Evolutionary conservation across 2,888 invertebrate species (phyloP).

Genomic region (Drosophila niveifrons): DNA sequence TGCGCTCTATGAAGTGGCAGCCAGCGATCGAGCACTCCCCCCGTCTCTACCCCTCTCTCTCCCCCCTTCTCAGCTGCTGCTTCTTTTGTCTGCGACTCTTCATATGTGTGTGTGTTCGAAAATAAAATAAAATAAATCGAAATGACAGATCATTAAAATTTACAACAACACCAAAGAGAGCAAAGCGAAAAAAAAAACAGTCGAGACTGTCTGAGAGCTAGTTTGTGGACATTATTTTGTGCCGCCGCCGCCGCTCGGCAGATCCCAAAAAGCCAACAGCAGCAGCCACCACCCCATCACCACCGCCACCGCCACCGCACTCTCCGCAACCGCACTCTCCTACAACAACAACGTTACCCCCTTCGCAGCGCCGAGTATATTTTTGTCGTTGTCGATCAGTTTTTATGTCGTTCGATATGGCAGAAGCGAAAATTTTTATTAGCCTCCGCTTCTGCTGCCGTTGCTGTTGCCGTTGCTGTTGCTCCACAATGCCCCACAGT

Average conservation of each 20-base stretch:
- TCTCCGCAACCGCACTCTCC: constrained; percentile 23
- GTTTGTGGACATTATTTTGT: constrained; percentile 73
- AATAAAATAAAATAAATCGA: constrained; percentile 84
- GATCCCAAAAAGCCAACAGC: constrained; percentile 9
- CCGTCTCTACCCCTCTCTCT: background rate
- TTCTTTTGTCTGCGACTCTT: constrained; percentile 59
- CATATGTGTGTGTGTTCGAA: constrained; percentile 62
- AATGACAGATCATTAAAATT: constrained; percentile 85
- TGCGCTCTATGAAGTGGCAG: constrained; percentile 68
- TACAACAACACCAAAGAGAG: constrained; percentile 71
- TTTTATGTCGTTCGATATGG: constrained; percentile 81
- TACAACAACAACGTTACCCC: constrained; percentile 1
- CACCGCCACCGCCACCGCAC: constrained; percentile 9
- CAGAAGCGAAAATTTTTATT: constrained; percentile 76
- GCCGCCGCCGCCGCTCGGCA: constrained; percentile 30
- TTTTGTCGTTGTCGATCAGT: constrained; percentile 82
- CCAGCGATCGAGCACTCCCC: constrained; percentile 38
- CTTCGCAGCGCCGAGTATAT: constrained; percentile 63
- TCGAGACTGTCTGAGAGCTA: constrained; percentile 45
- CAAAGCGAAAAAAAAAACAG: constrained; percentile 26
- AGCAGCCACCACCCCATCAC: constrained; percentile 12
- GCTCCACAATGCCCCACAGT: constrained; percentile 61
- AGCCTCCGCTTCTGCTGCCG: constrained; percentile 47
- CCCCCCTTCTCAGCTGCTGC: background rate
- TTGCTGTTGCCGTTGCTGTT: constrained; percentile 57